Evolutionary conservation across 2,888 invertebrate genomes (phyloP).

Genomic region (Noctua janthe): DNA sequence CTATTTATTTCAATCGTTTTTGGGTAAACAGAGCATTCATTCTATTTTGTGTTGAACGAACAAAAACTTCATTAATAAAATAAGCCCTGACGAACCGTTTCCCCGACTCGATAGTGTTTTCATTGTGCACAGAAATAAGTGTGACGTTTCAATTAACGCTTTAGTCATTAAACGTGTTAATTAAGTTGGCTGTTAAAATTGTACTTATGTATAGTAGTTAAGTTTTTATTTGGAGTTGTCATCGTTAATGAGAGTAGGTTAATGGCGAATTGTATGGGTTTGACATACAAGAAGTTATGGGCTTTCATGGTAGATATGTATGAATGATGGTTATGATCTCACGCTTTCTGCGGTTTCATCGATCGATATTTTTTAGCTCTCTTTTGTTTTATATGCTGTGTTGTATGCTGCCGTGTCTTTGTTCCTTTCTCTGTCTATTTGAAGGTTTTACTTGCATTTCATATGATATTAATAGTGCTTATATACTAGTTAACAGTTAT

Average conservation of each 20-base stretch:
- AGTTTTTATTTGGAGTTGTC: constrained; percentile 36
- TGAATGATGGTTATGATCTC: constrained; percentile 34
- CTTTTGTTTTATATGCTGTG: background rate
- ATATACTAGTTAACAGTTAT: background rate
- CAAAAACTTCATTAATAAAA: constrained; percentile 49
- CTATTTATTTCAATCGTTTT: constrained; percentile 29
- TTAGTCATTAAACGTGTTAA: constrained; percentile 31
- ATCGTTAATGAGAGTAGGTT: constrained; percentile 29
- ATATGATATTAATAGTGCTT: background rate
- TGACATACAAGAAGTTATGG: constrained; percentile 27
- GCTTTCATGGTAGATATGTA: background rate
- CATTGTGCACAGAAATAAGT: constrained; percentile 50
- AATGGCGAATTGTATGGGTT: constrained; percentile 24
- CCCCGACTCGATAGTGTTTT: constrained; percentile 34
- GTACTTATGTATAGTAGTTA: constrained; percentile 22
- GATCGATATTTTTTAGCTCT: constrained; percentile 4
- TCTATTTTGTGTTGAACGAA: constrained; percentile 27
- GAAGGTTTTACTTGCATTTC: background rate
- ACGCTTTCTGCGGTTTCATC: constrained; percentile 27
- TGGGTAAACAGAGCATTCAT: constrained; percentile 7
- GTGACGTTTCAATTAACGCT: constrained; percentile 43
- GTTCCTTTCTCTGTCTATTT: background rate
- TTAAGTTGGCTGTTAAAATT: constrained; percentile 43
- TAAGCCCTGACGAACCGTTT: constrained; percentile 19
- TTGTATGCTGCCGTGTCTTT: background rate